phyloP scores from a whole-genome alignment of 2,797 vertebrate species.

The Gymnodraco acuticeps region DNA sequence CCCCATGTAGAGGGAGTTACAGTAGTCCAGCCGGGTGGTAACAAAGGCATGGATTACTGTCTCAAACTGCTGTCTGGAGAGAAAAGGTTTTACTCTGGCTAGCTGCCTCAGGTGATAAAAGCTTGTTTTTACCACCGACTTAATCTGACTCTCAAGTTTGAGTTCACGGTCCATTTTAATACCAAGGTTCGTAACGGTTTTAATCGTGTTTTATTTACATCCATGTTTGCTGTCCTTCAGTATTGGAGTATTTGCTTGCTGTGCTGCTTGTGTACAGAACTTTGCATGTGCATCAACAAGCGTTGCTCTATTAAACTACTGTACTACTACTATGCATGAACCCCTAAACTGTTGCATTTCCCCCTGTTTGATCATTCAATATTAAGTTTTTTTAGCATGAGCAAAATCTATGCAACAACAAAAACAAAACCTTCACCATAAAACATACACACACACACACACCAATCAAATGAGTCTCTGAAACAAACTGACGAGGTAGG shows the following conservation, averaged over 20 bases:
- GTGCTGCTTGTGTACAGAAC: neutral
- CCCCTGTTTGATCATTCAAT: neutral
- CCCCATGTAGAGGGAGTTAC: no score
- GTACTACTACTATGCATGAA: neutral
- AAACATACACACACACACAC: neutral
- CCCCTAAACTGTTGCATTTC: neutral
- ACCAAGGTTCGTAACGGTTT: no score
- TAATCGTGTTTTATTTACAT: neutral
- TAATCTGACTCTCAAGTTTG: no score
- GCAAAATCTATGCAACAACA: conserved; percentile 3
- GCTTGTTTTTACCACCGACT: no score
- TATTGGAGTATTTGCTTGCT: neutral
- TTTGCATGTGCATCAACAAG: neutral
- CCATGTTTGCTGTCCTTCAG: neutral
- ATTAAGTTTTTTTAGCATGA: neutral
- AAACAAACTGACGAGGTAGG: neutral
- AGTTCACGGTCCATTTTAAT: no score
- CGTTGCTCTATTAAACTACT: rapidly evolving
- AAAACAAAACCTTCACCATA: conserved; percentile 6
- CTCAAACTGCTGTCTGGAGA: no score
- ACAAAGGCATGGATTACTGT: no score
- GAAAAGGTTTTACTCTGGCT: no score
- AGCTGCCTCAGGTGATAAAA: no score
- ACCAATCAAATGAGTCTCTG: conserved; percentile 26
- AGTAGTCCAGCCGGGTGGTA: no score